These are phyloP conservation scores for Cephus cinctus DNA, from an alignment of 1,140 invertebrate species.

Conservation along the genomic window DNA sequence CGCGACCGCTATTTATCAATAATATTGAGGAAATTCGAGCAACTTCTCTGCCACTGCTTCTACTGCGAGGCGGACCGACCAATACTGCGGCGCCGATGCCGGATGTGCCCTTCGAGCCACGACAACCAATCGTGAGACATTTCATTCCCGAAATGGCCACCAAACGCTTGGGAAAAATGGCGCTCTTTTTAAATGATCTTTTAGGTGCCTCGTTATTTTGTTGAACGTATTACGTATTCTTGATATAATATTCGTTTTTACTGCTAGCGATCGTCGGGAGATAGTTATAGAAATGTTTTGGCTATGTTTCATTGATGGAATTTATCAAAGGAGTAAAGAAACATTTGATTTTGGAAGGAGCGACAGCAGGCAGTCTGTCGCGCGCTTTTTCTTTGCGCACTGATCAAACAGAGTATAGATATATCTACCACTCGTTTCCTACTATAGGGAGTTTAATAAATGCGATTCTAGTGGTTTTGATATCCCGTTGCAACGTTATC, in stretches of 20 bases:
- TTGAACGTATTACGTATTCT: too few species aligned
- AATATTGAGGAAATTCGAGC: slow-evolving; percentile 32
- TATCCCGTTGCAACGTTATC: too few species aligned
- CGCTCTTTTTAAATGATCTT: not conserved
- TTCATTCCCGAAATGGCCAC: not conserved
- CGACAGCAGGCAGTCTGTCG: not conserved
- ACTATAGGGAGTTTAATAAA: not conserved
- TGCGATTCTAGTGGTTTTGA: too few species aligned
- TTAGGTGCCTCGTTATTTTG: not conserved
- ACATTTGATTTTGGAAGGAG: not conserved
- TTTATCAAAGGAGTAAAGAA: not conserved
- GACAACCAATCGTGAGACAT: slow-evolving; percentile 21
- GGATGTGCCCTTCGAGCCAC: slow-evolving; percentile 39
- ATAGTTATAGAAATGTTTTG: not conserved
- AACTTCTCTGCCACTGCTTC: slow-evolving; percentile 26
- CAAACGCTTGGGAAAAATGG: not conserved
- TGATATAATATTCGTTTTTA: too few species aligned
- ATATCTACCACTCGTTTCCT: not conserved
- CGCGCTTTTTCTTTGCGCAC: not conserved
- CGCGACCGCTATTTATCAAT: slow-evolving; percentile 32
- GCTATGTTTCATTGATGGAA: not conserved
- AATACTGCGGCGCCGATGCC: slow-evolving; percentile 37
- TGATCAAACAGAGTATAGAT: not conserved
- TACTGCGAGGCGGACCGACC: slow-evolving; percentile 27
- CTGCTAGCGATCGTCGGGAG: not conserved